phyloP scores from a whole-genome alignment of 2,888 invertebrate genomes.

The Aspidapion aeneum region DNA sequence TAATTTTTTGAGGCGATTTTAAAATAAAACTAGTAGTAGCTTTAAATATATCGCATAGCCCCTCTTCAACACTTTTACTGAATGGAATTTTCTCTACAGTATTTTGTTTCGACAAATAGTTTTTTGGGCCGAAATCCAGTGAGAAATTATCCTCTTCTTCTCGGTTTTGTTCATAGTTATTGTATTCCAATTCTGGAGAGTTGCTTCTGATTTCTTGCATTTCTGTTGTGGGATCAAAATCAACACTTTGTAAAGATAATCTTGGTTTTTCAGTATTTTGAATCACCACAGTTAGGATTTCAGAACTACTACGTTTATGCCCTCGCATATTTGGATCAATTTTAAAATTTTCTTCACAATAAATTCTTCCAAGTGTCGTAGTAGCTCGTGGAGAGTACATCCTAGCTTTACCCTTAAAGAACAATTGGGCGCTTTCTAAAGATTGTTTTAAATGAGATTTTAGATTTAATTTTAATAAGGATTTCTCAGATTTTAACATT shows the following conservation, averaged over 20 bases:
- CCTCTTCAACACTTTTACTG: no score
- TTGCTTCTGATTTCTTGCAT: background rate
- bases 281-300: background rate
- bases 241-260: background rate
- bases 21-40: no score
- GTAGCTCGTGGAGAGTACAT: constrained; percentile 17
- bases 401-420: constrained; percentile 15
- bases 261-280: background rate
- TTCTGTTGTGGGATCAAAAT: background rate
- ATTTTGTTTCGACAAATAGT: no score
- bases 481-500: background rate
- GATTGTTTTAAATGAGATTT: constrained; percentile 1
- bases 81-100: no score
- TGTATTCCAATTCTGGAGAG: background rate
- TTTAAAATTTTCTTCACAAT: constrained; percentile 20
- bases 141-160: background rate
- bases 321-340: background rate
- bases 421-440: constrained; percentile 8
- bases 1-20: no score
- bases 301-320: background rate
- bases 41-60: no score
- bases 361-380: constrained; percentile 31
- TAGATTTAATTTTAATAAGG: background rate
- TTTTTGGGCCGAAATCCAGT: background rate
- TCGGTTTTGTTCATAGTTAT: background rate